Evolutionary conservation across 2,113 vertebrate species (phyloP).

Genomic region (Vireo altiloquus): DNA sequence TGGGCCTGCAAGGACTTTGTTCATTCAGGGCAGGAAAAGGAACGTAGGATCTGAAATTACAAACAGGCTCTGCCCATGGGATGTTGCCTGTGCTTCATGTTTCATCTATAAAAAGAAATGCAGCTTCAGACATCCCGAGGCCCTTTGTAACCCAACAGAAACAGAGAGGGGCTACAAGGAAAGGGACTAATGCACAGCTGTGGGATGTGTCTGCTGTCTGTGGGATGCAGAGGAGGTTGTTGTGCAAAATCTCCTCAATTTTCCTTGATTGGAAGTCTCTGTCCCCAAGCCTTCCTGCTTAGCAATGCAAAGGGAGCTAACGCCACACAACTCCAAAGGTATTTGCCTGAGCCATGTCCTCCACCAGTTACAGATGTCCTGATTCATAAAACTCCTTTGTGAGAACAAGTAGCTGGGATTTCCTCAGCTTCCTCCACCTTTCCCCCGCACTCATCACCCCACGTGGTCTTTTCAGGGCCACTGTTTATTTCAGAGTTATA

Average conservation of each 20-base stretch:
- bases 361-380: constrained; percentile 25
- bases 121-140: background rate
- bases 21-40: background rate
- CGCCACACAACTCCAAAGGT: background rate
- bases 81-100: background rate
- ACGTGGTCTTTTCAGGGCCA: background rate
- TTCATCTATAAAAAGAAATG: background rate
- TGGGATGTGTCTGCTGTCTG: background rate
- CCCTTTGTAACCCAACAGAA: background rate
- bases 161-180: background rate
- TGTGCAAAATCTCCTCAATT: background rate
- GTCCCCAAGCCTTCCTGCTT: background rate
- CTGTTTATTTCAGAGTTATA: background rate
- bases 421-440: constrained; percentile 19
- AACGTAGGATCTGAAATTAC: background rate
- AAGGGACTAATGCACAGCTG: background rate
- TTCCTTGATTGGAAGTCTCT: rapidly evolving
- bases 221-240: background rate
- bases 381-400: background rate
- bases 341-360: background rate
- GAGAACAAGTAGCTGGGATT: constrained; percentile 24
- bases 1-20: background rate
- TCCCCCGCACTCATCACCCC: background rate
- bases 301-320: background rate
- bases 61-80: background rate